Evolutionary conservation across 1,140 invertebrate species (phyloP).

Genomic region (Amphibalanus amphitrite): DNA sequence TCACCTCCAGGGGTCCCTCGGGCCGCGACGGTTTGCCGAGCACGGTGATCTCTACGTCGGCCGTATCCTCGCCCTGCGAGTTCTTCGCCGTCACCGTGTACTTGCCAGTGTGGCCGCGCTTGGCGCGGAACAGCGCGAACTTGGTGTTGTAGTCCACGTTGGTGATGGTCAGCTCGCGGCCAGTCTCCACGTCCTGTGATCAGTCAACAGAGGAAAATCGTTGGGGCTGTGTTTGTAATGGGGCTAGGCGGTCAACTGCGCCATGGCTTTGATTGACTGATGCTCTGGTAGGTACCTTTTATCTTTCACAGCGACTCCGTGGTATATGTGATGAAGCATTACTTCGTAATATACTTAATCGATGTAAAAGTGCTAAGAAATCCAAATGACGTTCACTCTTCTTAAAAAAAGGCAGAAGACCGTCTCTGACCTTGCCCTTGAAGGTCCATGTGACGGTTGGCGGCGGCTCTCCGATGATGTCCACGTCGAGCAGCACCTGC

Average conservation of each 20-base stretch:
- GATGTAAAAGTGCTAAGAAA: too few species aligned
- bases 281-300: too few species aligned
- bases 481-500: constrained; percentile 73
- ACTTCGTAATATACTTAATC: too few species aligned
- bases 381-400: too few species aligned
- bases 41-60: constrained; percentile 74
- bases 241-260: too few species aligned
- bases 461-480: constrained; percentile 83
- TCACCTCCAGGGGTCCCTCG: constrained; percentile 84
- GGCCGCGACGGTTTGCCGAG: constrained; percentile 65
- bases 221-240: too few species aligned
- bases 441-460: constrained; percentile 80
- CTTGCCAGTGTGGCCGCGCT: constrained; percentile 66
- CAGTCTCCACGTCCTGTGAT: constrained; percentile 37
- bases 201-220: constrained; percentile 8
- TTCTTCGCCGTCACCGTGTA: constrained; percentile 87
- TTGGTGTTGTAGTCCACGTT: constrained; percentile 80
- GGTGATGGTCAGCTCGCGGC: constrained; percentile 54
- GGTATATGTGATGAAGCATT: too few species aligned
- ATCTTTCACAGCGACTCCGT: too few species aligned
- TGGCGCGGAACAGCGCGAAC: constrained; percentile 64
- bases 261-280: too few species aligned
- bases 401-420: too few species aligned
- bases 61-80: constrained; percentile 80
- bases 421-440: constrained; percentile 41